Evolutionary conservation across 2,113 vertebrate genomes (phyloP).

Genomic region (Camelus bactrianus): DNA sequence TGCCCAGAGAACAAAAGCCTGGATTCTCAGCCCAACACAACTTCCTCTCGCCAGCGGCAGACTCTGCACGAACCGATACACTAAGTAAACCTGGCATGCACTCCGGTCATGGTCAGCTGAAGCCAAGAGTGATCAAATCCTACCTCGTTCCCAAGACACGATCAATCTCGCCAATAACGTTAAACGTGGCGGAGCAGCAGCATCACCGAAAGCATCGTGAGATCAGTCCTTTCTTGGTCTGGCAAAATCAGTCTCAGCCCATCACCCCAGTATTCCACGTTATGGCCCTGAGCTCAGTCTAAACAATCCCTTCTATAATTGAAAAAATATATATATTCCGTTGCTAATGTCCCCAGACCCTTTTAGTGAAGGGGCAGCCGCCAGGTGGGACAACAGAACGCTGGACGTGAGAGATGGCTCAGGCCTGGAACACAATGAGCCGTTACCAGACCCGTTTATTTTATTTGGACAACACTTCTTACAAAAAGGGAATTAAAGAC

Average conservation of each 20-base stretch:
- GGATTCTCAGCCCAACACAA: background rate
- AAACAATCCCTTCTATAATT: slow-evolving; percentile 70
- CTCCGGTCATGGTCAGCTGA: background rate
- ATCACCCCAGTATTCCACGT: background rate
- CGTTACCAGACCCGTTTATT: slow-evolving; percentile 34
- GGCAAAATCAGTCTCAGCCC: background rate
- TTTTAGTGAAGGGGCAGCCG: slow-evolving; percentile 47
- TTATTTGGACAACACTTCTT: slow-evolving; percentile 61
- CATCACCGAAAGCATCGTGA: background rate
- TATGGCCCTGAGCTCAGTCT: slow-evolving; percentile 30
- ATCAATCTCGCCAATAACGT: background rate
- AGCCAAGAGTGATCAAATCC: background rate
- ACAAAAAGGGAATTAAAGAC: background rate
- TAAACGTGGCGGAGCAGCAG: background rate
- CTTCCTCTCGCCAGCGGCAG: background rate
- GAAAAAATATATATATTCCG: background rate
- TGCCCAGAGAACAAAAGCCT: background rate
- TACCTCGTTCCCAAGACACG: background rate
- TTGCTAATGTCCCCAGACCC: background rate
- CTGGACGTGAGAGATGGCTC: background rate
- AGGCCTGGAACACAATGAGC: background rate
- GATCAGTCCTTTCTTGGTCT: slow-evolving; percentile 10
- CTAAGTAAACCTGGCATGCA: background rate
- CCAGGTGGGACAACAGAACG: slow-evolving; percentile 47
- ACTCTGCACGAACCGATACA: background rate